phyloP scores from a whole-genome alignment of 2,888 invertebrate species.

The Candidula unifasciata region DNA sequence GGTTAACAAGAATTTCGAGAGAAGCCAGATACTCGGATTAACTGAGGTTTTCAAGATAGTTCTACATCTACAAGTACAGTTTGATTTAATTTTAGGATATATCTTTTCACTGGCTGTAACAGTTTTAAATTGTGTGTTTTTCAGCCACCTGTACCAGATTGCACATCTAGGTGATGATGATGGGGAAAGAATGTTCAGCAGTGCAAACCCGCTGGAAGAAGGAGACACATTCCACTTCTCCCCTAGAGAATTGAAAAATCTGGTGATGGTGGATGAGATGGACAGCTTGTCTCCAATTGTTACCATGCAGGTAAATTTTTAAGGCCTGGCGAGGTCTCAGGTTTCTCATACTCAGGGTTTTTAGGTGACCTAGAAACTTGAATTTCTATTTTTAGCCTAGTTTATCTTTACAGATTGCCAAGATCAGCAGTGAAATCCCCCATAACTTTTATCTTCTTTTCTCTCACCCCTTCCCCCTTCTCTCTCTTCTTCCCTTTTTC shows the following conservation, averaged over 20 bases:
- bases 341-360: too few relatives aligned
- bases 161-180: slow-evolving; percentile 99
- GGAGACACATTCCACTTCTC: slow-evolving; percentile 99
- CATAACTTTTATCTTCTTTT: too few relatives aligned
- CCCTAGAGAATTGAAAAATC: slow-evolving; percentile 92
- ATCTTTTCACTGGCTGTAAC: background rate
- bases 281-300: slow-evolving; percentile 96
- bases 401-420: too few relatives aligned
- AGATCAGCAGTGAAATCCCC: too few relatives aligned
- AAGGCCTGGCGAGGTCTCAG: too few relatives aligned
- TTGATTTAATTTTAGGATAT: background rate
- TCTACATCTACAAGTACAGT: background rate
- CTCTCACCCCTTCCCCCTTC: too few relatives aligned
- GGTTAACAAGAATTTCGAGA: too few relatives aligned
- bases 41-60: too few relatives aligned
- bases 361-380: too few relatives aligned
- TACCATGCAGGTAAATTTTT: slow-evolving; percentile 64
- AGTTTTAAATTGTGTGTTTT: slow-evolving; percentile 53
- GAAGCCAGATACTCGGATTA: too few relatives aligned
- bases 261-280: slow-evolving; percentile 97
- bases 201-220: slow-evolving; percentile 97
- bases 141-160: slow-evolving; percentile 96
- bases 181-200: slow-evolving; percentile 98
- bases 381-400: too few relatives aligned
- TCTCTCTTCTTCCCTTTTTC: too few relatives aligned